Evolutionary conservation across 2,113 vertebrate species (phyloP), one percentile per base, ranked within the genome.

Genomic region (Opisthocomus hoazin): DNA sequence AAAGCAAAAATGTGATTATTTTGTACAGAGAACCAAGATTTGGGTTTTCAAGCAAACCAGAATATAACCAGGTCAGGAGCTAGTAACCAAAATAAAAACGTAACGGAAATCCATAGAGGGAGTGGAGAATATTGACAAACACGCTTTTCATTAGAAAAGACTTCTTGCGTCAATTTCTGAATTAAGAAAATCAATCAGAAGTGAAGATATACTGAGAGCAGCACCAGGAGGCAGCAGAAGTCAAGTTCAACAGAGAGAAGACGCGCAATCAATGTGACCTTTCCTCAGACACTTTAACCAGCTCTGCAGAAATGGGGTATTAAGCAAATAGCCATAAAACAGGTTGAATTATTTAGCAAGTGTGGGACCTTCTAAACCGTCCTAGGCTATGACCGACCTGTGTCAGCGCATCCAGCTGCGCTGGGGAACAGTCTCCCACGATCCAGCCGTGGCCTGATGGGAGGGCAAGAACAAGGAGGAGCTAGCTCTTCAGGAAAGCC

Each of bases 321-420:
- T 94, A 95, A 90, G 71, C 75, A 91, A 90, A 90, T 48, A 89
- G 37, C 74, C 84, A 64, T 84, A 96, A 96, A 94, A 76, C 36
- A 76, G 11, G 77, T 61, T 84, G 65, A 92, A 93, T 82, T 89
- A 90, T 89, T 96, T 76, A 91, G 69, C 57, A 87, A 93, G 11
- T 27, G 34, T 65, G 65, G 48, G n/a, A 89, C 41, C 41, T 87
- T 84, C 43, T 64, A 78, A 78, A 94, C 53, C 73, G 90, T 71
- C 61, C 29, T 30, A 61, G 82, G 45, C 29, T 50, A 41, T 65
- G 65, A 64, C 53, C 86, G 76, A 82, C 45, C 82, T 69, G 8
- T 79, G 71, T 82, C 84, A 93, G 88, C 15, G 5, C 60, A 84
- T 57, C 11, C 0, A 4, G 27, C 48, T 69, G 22, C 56, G 22